Percentiles rank a stretch among this genome's conserved stretches.
These are phyloP conservation scores for Stictocephala bisonia DNA, from an alignment of 2,888 invertebrate species.

Conservation along the genomic window DNA sequence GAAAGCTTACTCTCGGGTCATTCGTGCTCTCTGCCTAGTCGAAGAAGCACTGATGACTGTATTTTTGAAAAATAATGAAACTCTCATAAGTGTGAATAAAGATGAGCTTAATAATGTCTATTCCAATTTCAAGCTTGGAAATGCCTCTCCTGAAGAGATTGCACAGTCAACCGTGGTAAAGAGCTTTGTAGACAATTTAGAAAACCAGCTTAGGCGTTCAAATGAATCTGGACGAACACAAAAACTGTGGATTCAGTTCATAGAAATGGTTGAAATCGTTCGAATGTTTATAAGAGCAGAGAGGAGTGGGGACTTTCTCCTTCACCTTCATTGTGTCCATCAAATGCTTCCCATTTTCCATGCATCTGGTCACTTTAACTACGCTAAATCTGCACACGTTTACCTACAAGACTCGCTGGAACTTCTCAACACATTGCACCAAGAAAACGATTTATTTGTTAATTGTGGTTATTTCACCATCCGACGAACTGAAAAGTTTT, in stretches of 20 bases:
- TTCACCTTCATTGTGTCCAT: slow-evolving; percentile 60
- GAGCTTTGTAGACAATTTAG: slow-evolving; percentile 14
- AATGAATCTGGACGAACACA: slow-evolving; percentile 29
- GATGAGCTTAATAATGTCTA: slow-evolving; percentile 13
- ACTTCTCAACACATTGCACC: slow-evolving; percentile 57
- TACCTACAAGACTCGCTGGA: slow-evolving; percentile 60
- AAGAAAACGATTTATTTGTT: slow-evolving; percentile 56
- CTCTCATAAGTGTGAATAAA: slow-evolving; percentile 16
- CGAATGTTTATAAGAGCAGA: slow-evolving; percentile 28
- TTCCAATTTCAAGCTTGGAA: slow-evolving; percentile 7
- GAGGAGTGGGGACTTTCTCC: slow-evolving; percentile 25
- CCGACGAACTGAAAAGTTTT: slow-evolving; percentile 56
- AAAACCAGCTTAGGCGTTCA: slow-evolving; percentile 2
- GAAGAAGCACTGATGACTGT: slow-evolving; percentile 29
- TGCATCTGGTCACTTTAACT: slow-evolving; percentile 61
- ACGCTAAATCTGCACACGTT: slow-evolving; percentile 60
- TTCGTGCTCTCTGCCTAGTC: slow-evolving; percentile 18
- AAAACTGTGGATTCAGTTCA: slow-evolving; percentile 32
- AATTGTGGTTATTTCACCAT: slow-evolving; percentile 59
- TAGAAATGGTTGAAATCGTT: no score
- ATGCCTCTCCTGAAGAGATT: slow-evolving; percentile 17
- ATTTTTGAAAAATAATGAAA: slow-evolving; percentile 6
- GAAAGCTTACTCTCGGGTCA: slow-evolving; percentile 17
- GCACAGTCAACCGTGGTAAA: slow-evolving; percentile 17
- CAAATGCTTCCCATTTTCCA: slow-evolving; percentile 63